Evolutionary conservation across 2,797 vertebrate species (phyloP), one percentile per base, ranked within the genome.

Genomic region (Sitta carolinensis): DNA sequence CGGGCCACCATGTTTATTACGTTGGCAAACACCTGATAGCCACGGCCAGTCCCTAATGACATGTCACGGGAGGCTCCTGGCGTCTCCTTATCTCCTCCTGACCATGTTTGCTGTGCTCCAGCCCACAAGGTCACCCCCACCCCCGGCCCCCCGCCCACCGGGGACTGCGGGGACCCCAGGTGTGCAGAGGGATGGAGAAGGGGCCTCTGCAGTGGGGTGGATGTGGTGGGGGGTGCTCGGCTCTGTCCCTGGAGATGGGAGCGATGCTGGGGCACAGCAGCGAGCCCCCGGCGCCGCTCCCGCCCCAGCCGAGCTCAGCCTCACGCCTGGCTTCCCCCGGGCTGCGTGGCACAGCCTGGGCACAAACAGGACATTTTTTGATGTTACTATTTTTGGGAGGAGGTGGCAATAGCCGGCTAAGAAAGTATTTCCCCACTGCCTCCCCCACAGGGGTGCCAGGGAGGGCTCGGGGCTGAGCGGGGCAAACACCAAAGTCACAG

Each of bases 11-110:
- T 97, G 98, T 96, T 99, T 98, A 99, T 98, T 98, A 98, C 98
- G 88, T 98, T 94, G 94, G 97, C 97, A 98, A 97, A 97, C 99
- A 98, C 98, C 98, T 98, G 98, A 97, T 97, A 97, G 96, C 95
- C 38, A 14, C 11, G 47, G 95, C 97, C 97, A 45, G 94, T 50
- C 97, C 97, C 97, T 98, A 97, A 97, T 97, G 97, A 97, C 97
- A 96, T 94, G 96, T 95, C 97, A 94, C 95, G 93, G 97, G 96
- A 97, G 97, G 98, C 90, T 67, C 96, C 97, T 98, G 97, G 98
- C 97, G 98, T 97, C 98, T 97, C 96, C 97, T 98, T 98, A 98
- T 98, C 98, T 98, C 90, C 89, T 11, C 75, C 57, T 94, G 94
- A 80, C 74, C 91, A 76, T 98, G 96, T 98, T 98, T 98, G 98